These are phyloP conservation scores for Crotalus viridis DNA, from an alignment of 2,113 vertebrate species.

Conservation along the genomic window DNA sequence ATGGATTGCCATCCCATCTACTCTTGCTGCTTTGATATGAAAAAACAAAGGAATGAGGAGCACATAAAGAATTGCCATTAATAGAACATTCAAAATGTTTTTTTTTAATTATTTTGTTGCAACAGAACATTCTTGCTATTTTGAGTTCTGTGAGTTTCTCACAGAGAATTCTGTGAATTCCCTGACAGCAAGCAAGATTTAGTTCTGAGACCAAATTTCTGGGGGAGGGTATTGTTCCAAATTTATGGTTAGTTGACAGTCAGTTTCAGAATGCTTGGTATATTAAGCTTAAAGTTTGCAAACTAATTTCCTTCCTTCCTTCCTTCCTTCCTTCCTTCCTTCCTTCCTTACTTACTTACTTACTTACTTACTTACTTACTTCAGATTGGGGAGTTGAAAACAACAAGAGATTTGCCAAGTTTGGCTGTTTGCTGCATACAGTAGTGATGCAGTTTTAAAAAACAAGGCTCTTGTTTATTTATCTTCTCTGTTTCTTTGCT, in stretches of 20 bases:
- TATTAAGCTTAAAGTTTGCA: not conserved
- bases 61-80: not conserved
- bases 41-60: not conserved
- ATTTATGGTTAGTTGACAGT: not conserved
- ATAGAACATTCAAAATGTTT: not conserved
- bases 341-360: not conserved
- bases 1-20: not conserved
- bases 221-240: not conserved
- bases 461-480: not conserved
- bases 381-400: not conserved
- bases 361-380: too few relatives aligned
- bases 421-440: not conserved
- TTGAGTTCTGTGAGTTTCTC: not conserved
- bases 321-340: not conserved
- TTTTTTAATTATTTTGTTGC: not conserved
- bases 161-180: not conserved
- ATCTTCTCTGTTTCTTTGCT: not conserved
- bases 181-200: not conserved
- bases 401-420: not conserved
- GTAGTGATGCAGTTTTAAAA: not conserved
- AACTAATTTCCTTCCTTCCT: not conserved
- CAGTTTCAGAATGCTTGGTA: not conserved
- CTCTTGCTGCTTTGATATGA: not conserved
- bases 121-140: not conserved
- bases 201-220: not conserved